Evolutionary conservation across 2,797 vertebrate species (phyloP), one percentile per base, ranked within the genome.

Genomic region (Oceanodroma leucorhoa): DNA sequence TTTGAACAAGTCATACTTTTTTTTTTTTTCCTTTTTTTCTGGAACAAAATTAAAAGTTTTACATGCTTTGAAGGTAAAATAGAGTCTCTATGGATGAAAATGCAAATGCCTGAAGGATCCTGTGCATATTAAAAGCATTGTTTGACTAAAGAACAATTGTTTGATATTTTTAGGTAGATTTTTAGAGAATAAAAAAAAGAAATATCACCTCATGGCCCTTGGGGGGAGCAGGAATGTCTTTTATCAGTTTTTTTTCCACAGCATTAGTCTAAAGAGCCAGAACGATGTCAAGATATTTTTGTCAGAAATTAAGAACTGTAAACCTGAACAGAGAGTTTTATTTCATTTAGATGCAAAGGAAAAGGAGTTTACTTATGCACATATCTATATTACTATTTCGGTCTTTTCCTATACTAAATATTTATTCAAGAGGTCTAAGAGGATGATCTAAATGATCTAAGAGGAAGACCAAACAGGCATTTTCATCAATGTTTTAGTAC

Each of bases 51-150:
- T 36, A 50, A 66, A 58, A 61, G 0, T 9, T 77, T 62, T 80
- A 22, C 32, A 46, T 61, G 26, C 57, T 95, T 94, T 95, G 83
- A 95, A 93, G 61, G 54, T 40, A 90, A 89, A 81, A 78, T 7
- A 53, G 3, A 50, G 17, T 79, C 79, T 81, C 54, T 76, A 10
- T 38, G 40, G 80, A 85, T 79, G 29, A 94, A 95, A 89, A 81
- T 79, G 15, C 15, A 93, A 89, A 85, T 66, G 8, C 6, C 40
- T 73, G 38, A 61, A 94, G 29, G 50, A 89, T 85, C 1, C 3
- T 15, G 61, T 90, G 67, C 21, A 85, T 93, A 76, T 76, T 94
- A 89, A 90, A 83, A 76, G 2, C 14, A 85, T 17, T 76, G 24
- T 87, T 89, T 92, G 34, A 93, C 67, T 84, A 76, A 87, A 43